phyloP scores from a whole-genome alignment of 2,797 vertebrate species.

The Sebastes diploproa region DNA sequence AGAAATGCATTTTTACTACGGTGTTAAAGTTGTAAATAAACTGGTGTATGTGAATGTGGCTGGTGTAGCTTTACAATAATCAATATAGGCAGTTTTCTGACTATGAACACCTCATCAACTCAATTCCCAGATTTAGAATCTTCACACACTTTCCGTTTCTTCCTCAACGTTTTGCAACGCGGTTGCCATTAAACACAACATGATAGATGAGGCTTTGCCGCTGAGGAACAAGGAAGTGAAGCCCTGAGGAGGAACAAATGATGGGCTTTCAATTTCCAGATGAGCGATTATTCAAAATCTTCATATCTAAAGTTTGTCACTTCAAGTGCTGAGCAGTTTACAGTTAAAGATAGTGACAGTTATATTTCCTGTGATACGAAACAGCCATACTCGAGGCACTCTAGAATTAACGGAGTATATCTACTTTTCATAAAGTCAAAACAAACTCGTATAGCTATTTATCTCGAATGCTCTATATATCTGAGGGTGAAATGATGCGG shows the following conservation, averaged over 20 bases:
- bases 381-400: neutral
- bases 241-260: neutral
- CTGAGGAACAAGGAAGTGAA: neutral
- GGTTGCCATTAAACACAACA: neutral
- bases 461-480: constrained; percentile 31
- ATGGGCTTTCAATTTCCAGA: constrained; percentile 1
- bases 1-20: neutral
- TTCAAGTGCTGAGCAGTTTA: neutral
- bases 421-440: constrained; percentile 28
- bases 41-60: too few relatives aligned
- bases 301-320: neutral
- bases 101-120: neutral
- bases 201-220: neutral
- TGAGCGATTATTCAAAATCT: neutral
- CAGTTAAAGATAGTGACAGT: neutral
- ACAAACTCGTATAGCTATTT: constrained; percentile 23
- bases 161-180: neutral
- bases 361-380: neutral
- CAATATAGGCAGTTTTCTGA: neutral
- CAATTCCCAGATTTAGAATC: neutral
- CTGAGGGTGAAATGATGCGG: constrained; percentile 29
- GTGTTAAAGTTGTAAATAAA: neutral
- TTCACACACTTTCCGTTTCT: neutral
- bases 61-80: neutral
- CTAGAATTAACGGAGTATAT: constrained; percentile 25